phyloP scores from a whole-genome alignment of 2,888 invertebrate species.

The Galerucella pusilla region DNA sequence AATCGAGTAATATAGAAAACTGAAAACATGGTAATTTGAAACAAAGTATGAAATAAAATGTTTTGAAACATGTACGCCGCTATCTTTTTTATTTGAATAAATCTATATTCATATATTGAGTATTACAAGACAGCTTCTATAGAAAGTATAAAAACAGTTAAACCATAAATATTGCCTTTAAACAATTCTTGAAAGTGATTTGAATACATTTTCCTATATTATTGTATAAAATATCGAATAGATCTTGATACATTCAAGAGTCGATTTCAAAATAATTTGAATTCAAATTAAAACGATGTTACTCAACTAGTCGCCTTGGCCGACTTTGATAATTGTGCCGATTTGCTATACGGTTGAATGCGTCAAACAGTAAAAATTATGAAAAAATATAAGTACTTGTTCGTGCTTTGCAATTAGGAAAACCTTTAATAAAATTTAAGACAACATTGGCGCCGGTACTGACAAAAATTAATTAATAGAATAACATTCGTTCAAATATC shows the following conservation, averaged over 20 bases:
- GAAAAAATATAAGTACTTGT: conserved; percentile 45
- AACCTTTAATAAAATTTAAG: conserved; percentile 38
- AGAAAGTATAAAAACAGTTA: background rate
- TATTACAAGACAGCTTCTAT: conserved; percentile 2
- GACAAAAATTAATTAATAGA: background rate
- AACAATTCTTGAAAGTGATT: background rate
- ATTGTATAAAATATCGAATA: conserved; percentile 3
- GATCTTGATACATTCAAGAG: conserved; percentile 8
- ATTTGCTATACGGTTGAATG: conserved; percentile 52
- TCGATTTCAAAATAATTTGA: conserved; percentile 35
- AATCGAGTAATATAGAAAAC: background rate
- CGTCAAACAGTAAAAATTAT: conserved; percentile 48
- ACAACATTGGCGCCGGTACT: background rate
- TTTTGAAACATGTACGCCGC: background rate
- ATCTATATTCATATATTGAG: conserved; percentile 1
- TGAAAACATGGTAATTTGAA: background rate
- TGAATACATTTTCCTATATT: conserved; percentile 6
- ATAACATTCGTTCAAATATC: too few species aligned
- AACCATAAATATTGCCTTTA: background rate
- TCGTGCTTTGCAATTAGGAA: conserved; percentile 43
- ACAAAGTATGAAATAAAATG: background rate
- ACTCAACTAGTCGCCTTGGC: conserved; percentile 51
- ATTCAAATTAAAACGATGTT: conserved; percentile 36
- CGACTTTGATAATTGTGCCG: conserved; percentile 56
- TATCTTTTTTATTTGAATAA: background rate